Conservation (phyloP, 2,797 vertebrate genomes). For the Sitta carolinensis region DNA sequence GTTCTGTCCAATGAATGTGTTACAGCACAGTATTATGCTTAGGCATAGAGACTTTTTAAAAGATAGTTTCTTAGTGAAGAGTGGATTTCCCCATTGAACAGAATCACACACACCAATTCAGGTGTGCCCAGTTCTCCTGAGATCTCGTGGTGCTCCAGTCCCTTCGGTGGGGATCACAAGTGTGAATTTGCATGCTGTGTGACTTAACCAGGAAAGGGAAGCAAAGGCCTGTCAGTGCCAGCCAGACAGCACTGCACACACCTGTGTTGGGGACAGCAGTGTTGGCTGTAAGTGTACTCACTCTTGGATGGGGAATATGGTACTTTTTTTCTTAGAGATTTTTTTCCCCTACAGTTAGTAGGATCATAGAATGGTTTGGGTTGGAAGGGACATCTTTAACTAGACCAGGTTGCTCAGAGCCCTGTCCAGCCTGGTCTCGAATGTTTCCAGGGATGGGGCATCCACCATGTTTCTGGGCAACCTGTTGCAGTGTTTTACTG, state of each 20-base stretch:
- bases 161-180: not conserved
- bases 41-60: not conserved
- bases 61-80: not conserved
- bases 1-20: not conserved
- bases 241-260: not conserved
- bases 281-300: not conserved
- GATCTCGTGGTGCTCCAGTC: not conserved
- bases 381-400: not conserved
- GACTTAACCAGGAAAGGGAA: not conserved
- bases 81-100: not conserved
- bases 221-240: not conserved
- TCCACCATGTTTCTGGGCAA: not conserved
- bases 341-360: not conserved
- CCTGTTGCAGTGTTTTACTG: not conserved
- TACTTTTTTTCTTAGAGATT: not conserved
- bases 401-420: not conserved
- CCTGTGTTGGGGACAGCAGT: accelerated
- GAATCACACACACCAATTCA: not conserved
- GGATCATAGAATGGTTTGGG: not conserved
- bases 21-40: not conserved
- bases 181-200: not conserved
- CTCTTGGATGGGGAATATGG: not conserved
- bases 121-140: not conserved
- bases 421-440: not conserved
- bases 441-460: not conserved